These are phyloP conservation scores for Spermophilus dauricus DNA, from an alignment of 2,113 vertebrate species.

Conservation along the genomic window DNA sequence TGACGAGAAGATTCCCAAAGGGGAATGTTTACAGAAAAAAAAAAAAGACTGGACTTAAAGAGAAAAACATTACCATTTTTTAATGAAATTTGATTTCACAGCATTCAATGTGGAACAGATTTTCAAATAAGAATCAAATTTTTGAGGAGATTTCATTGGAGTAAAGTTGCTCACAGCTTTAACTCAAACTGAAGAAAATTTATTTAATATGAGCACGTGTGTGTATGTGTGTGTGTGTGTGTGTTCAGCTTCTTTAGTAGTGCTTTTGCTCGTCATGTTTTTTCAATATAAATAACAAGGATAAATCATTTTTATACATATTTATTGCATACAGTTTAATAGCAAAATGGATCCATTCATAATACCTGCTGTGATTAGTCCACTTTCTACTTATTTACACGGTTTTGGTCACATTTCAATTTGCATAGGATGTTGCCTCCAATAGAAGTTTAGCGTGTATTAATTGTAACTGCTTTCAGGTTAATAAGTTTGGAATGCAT, in stretches of 20 bases:
- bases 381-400: neutral
- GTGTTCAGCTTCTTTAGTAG: neutral
- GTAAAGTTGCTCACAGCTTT: neutral
- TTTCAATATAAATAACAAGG: neutral
- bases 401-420: conserved; percentile 16
- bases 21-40: neutral
- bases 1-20: neutral
- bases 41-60: neutral
- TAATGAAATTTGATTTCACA: conserved; percentile 8
- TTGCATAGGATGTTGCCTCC: neutral
- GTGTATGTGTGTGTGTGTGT: neutral
- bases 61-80: neutral
- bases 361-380: neutral
- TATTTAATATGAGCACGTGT: neutral
- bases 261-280: neutral
- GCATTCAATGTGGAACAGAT: neutral
- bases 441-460: neutral
- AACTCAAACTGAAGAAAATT: neutral
- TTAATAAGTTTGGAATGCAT: neutral
- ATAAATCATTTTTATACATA: neutral
- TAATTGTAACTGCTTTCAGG: neutral
- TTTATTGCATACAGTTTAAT: neutral
- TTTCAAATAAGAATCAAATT: conserved; percentile 13
- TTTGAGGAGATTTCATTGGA: neutral
- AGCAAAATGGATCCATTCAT: neutral